phyloP scores from a whole-genome alignment of 2,113 vertebrate genomes.

The Hiodon tergisus region DNA sequence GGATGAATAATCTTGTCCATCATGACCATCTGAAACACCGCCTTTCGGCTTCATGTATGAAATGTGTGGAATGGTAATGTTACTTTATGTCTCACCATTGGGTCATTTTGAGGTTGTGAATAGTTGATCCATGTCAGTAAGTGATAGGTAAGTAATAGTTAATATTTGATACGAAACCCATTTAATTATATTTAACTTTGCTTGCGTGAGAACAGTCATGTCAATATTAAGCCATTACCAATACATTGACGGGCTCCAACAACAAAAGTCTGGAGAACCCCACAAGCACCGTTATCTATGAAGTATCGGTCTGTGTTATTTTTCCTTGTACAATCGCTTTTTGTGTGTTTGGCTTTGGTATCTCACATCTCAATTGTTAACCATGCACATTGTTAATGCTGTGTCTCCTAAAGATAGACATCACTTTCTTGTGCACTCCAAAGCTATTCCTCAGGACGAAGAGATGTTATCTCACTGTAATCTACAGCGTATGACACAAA shows the following conservation, averaged over 20 bases:
- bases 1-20: slow-evolving; percentile 61
- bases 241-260: slow-evolving; percentile 27
- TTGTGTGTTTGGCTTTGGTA: slow-evolving; percentile 51
- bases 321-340: slow-evolving; percentile 24
- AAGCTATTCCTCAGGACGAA: slow-evolving; percentile 50
- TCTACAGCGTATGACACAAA: slow-evolving; percentile 36
- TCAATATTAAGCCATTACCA: slow-evolving; percentile 21
- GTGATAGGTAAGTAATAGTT: too few species aligned
- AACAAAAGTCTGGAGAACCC: slow-evolving; percentile 13
- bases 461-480: slow-evolving; percentile 50
- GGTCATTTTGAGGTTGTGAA: too few species aligned
- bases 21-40: not conserved
- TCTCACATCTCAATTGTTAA: slow-evolving; percentile 55
- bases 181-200: too few species aligned
- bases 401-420: slow-evolving; percentile 48
- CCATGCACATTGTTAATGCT: slow-evolving; percentile 46
- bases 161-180: too few species aligned
- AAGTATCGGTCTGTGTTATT: slow-evolving; percentile 27
- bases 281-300: slow-evolving; percentile 35
- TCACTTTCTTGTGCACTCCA: slow-evolving; percentile 45
- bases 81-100: too few species aligned
- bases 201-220: too few species aligned
- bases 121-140: too few species aligned
- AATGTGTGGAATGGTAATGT: not conserved
- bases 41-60: not conserved